phyloP scores from a whole-genome alignment of 2,888 invertebrate species.

The Andrena marginata region DNA sequence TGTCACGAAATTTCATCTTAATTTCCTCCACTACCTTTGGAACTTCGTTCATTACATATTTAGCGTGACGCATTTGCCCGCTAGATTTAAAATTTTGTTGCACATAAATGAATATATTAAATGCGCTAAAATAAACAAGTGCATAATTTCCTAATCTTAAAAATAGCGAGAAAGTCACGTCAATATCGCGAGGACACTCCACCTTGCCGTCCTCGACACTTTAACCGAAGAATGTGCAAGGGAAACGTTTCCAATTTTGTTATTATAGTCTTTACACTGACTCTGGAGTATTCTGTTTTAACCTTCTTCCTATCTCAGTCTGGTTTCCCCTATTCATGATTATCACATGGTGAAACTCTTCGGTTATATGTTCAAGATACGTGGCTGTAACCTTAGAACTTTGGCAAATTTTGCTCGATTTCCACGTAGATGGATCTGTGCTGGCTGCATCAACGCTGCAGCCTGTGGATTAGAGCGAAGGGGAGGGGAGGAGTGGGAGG shows the following conservation, averaged over 20 bases:
- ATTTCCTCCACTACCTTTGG: slow-evolving; percentile 6
- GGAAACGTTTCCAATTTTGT: too few species aligned
- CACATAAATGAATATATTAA: background rate
- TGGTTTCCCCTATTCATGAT: background rate
- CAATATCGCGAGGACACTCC: too few species aligned
- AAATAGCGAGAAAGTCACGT: too few species aligned
- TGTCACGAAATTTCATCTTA: slow-evolving; percentile 39
- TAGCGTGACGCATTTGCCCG: background rate
- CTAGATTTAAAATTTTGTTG: background rate
- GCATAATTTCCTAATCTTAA: too few species aligned
- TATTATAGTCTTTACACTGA: too few species aligned
- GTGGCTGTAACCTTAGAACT: background rate
- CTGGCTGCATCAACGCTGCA: background rate
- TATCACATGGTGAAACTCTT: background rate
- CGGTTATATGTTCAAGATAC: background rate
- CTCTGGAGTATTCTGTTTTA: background rate
- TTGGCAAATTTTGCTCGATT: slow-evolving; percentile 21
- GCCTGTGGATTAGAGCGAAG: background rate
- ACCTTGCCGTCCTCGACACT: too few species aligned
- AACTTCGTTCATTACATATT: background rate
- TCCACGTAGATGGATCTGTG: slow-evolving; percentile 20
- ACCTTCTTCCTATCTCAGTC: background rate
- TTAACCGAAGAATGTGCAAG: too few species aligned
- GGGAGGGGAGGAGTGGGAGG: background rate
- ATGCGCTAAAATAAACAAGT: background rate